These are phyloP conservation scores for Machaerirhynchus nigripectus DNA, from an alignment of 2,113 vertebrate genomes.

Conservation along the genomic window DNA sequence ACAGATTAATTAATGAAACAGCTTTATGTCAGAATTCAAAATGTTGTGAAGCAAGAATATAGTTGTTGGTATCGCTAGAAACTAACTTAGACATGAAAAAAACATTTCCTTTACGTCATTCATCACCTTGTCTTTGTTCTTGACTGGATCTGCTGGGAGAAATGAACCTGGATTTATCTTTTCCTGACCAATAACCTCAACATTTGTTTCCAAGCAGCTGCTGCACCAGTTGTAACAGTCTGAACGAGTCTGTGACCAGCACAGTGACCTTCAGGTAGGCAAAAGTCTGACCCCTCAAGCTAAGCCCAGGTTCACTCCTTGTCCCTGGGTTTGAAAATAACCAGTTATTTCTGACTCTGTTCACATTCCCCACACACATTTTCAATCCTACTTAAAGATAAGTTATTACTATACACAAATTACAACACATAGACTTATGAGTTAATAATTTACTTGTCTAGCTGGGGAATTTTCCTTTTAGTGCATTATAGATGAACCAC, in stretches of 20 bases:
- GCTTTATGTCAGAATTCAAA: not conserved
- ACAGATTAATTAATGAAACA: not conserved
- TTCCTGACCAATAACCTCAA: not conserved
- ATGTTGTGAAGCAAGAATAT: not conserved
- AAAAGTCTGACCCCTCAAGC: not conserved
- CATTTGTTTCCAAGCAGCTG: not conserved
- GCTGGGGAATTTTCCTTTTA: constrained; percentile 56
- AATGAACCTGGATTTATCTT: not conserved
- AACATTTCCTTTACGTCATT: not conserved
- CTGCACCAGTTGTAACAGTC: not conserved
- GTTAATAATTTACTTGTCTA: constrained; percentile 60
- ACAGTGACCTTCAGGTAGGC: not conserved
- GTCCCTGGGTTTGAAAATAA: not conserved
- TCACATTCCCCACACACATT: not conserved
- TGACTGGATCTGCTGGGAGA: not conserved
- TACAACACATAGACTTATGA: constrained; percentile 53
- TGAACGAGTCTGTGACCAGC: accelerated
- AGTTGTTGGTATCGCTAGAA: not conserved
- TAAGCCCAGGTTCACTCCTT: not conserved
- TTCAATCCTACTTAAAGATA: constrained; percentile 15
- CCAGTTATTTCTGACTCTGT: not conserved
- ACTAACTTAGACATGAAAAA: not conserved
- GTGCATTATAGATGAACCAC: constrained; percentile 46
- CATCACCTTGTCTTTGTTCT: not conserved
- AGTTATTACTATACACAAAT: constrained; percentile 50